Conservation (phyloP, 2,113 vertebrate genomes). For the Diphyllodes magnificus region DNA sequence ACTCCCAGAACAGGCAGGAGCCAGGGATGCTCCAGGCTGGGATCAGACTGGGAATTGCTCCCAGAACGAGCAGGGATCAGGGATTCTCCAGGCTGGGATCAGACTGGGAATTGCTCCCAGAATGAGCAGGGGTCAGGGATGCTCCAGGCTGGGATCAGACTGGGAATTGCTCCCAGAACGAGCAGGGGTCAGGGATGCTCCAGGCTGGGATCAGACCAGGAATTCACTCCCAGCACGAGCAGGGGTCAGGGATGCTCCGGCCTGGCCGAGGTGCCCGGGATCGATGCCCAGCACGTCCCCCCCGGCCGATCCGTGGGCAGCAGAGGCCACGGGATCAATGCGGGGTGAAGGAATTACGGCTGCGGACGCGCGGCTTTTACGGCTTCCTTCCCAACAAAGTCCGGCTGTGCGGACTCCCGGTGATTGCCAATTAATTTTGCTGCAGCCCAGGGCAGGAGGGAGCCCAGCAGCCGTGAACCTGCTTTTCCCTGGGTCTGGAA, state of each 20-base stretch:
- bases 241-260: fast-evolving
- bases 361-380: not conserved
- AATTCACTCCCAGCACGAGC: fast-evolving
- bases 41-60: fast-evolving
- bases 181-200: fast-evolving
- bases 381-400: not conserved
- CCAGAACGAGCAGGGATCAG: too few relatives aligned
- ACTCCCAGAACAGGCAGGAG: fast-evolving
- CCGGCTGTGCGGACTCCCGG: not conserved
- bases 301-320: not conserved
- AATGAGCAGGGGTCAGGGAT: not conserved
- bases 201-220: fast-evolving
- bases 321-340: constrained; percentile 53
- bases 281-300: not conserved
- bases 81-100: not conserved
- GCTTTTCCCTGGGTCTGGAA: fast-evolving
- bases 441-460: not conserved
- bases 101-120: fast-evolving
- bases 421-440: not conserved
- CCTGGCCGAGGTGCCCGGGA: not conserved
- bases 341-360: not conserved
- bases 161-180: too few relatives aligned
- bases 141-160: not conserved
- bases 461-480: fast-evolving
- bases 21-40: not conserved